phyloP scores from a whole-genome alignment of 2,113 vertebrate genomes.

The Conger conger region DNA sequence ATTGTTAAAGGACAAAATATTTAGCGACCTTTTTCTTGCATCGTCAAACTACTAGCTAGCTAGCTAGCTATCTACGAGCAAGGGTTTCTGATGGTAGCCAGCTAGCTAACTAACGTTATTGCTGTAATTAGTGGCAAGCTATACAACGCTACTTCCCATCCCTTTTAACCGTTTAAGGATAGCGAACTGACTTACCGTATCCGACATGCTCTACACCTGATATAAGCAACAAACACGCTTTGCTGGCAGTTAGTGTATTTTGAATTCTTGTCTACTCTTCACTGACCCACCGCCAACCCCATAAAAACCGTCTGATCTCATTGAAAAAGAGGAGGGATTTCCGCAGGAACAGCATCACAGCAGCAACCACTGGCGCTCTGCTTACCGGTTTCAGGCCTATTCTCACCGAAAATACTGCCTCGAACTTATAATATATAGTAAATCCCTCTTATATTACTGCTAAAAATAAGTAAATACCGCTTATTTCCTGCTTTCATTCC shows the following conservation, averaged over 20 bases:
- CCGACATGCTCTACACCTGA: slow-evolving; percentile 63
- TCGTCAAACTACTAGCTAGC: not conserved
- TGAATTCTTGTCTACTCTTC: slow-evolving; percentile 22
- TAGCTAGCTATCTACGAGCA: not conserved
- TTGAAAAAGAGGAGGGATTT: slow-evolving; percentile 30
- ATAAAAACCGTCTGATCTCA: slow-evolving; percentile 35
- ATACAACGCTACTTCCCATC: not conserved
- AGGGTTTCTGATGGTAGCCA: not conserved
- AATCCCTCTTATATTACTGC: too few relatives aligned
- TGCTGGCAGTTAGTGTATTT: slow-evolving; percentile 10
- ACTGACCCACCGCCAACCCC: slow-evolving; percentile 12
- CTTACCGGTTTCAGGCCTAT: too few relatives aligned
- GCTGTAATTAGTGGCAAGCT: not conserved
- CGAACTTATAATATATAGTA: too few relatives aligned
- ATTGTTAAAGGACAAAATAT: not conserved
- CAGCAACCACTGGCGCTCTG: not conserved
- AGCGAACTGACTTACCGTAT: slow-evolving; percentile 63
- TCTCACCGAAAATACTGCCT: too few relatives aligned
- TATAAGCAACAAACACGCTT: slow-evolving; percentile 8
- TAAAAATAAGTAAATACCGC: too few relatives aligned
- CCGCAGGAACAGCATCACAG: slow-evolving; percentile 10
- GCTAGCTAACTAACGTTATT: not conserved
- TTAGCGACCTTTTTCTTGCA: not conserved
- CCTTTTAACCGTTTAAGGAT: too few relatives aligned
- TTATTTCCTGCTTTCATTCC: too few relatives aligned